These are phyloP conservation scores for Tachysurus fulvidraco DNA, from an alignment of 2,113 vertebrate genomes.

Conservation along the genomic window DNA sequence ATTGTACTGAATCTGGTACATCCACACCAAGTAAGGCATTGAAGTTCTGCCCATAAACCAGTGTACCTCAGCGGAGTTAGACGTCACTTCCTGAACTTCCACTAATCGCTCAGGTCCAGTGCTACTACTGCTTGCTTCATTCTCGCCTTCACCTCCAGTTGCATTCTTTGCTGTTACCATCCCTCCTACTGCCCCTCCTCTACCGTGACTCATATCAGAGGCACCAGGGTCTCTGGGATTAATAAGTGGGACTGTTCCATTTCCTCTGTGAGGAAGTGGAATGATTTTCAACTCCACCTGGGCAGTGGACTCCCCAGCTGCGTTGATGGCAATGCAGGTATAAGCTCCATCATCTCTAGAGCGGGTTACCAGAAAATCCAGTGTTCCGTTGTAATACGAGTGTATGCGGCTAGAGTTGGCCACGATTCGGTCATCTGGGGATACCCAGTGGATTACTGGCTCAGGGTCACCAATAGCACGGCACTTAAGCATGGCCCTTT, in stretches of 20 bases:
- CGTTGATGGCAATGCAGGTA: conserved; percentile 89
- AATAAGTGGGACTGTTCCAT: conserved; percentile 66
- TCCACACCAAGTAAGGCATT: conserved; percentile 73
- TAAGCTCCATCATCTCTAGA: conserved; percentile 84
- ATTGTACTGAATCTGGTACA: conserved; percentile 83
- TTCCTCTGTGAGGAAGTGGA: conserved; percentile 83
- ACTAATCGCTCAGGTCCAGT: conserved; percentile 65
- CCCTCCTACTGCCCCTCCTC: conserved; percentile 52
- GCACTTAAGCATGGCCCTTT: conserved; percentile 83
- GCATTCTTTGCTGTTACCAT: conserved; percentile 62
- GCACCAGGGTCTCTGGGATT: conserved; percentile 69
- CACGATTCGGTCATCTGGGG: conserved; percentile 85
- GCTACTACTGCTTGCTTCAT: conserved; percentile 38
- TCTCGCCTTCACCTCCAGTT: conserved; percentile 49
- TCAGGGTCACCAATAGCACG: conserved; percentile 85
- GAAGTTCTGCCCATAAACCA: conserved; percentile 79
- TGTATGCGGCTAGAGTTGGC: conserved; percentile 82
- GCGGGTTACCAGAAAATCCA: conserved; percentile 84
- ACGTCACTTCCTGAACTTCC: conserved; percentile 80
- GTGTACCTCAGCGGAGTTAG: conserved; percentile 83
- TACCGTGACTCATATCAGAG: conserved; percentile 74
- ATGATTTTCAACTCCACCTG: conserved; percentile 85
- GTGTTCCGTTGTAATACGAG: conserved; percentile 86
- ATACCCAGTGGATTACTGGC: conserved; percentile 88
- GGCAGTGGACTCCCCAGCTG: conserved; percentile 86